Percentiles rank a stretch among this genome's conserved stretches.
These are phyloP conservation scores for Pluvianellus socialis DNA, from an alignment of 2,113 vertebrate species.

Conservation along the genomic window DNA sequence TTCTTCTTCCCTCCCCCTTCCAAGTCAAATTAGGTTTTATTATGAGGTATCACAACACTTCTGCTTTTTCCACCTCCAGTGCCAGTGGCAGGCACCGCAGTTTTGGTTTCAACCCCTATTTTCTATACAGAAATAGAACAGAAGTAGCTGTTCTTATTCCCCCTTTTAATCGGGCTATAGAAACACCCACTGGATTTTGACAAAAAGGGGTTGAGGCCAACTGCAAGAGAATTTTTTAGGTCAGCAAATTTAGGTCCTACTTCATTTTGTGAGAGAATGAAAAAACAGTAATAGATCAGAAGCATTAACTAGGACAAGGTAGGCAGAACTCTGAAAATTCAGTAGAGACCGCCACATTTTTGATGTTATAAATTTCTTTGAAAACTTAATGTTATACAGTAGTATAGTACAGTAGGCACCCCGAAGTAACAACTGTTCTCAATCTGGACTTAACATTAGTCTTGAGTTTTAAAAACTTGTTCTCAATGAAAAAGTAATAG, in stretches of 20 bases:
- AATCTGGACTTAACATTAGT: neutral
- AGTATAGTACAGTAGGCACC: neutral
- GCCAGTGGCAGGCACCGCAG: neutral
- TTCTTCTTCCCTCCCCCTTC: neutral
- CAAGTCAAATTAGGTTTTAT: neutral
- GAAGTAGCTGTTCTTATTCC: neutral
- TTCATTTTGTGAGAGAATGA: neutral
- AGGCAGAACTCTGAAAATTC: neutral
- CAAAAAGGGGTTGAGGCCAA: neutral
- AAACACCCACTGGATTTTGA: neutral
- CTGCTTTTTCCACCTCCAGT: neutral
- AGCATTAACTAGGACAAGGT: neutral
- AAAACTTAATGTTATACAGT: neutral
- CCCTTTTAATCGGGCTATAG: neutral
- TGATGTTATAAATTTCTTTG: neutral
- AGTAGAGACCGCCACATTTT: neutral
- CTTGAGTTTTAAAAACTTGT: neutral
- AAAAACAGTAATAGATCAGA: neutral
- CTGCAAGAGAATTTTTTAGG: neutral
- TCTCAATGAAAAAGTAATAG: neutral
- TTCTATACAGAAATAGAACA: neutral
- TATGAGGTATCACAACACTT: neutral
- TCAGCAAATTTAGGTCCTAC: neutral
- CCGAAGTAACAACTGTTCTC: neutral
- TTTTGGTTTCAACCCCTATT: neutral